Evolutionary conservation across 2,888 invertebrate genomes (phyloP).

Genomic region (Melipona bicolor): DNA sequence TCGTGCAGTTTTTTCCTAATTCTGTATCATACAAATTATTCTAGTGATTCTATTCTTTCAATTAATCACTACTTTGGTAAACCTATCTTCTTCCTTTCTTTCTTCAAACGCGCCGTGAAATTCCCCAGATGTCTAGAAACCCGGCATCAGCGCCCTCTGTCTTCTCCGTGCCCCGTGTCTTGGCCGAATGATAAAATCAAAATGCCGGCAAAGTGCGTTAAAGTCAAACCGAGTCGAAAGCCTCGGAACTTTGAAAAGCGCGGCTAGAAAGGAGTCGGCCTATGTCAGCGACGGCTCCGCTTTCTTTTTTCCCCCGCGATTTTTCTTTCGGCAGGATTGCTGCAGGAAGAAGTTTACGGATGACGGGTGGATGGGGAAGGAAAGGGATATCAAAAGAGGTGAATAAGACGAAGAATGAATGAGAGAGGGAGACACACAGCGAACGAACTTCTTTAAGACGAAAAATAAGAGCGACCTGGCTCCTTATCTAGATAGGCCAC

Average conservation of each 20-base stretch:
- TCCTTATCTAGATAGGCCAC: slow-evolving; percentile 69
- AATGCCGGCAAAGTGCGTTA: neutral
- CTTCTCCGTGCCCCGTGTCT: too few species aligned
- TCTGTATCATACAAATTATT: too few species aligned
- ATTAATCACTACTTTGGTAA: too few species aligned
- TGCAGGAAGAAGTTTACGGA: slow-evolving; percentile 31
- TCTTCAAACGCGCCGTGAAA: neutral
- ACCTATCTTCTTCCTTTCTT: too few species aligned
- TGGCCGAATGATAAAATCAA: neutral
- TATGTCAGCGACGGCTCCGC: slow-evolving; percentile 13
- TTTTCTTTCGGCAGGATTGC: slow-evolving; percentile 29
- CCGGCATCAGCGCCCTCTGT: neutral
- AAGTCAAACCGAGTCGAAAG: neutral
- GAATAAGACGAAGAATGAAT: neutral
- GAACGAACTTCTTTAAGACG: slow-evolving; percentile 64
- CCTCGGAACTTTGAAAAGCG: slow-evolving; percentile 16
- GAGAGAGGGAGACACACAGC: slow-evolving; percentile 23
- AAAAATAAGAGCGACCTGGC: slow-evolving; percentile 72
- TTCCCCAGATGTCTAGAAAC: neutral
- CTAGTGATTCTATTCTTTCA: too few species aligned
- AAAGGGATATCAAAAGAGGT: neutral
- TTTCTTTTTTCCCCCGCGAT: slow-evolving; percentile 13
- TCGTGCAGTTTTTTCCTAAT: too few species aligned
- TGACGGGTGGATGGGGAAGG: neutral
- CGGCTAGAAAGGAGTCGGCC: slow-evolving; percentile 21